Evolutionary conservation across 2,113 vertebrate species (phyloP).

Genomic region (Pyrgilauda ruficollis): DNA sequence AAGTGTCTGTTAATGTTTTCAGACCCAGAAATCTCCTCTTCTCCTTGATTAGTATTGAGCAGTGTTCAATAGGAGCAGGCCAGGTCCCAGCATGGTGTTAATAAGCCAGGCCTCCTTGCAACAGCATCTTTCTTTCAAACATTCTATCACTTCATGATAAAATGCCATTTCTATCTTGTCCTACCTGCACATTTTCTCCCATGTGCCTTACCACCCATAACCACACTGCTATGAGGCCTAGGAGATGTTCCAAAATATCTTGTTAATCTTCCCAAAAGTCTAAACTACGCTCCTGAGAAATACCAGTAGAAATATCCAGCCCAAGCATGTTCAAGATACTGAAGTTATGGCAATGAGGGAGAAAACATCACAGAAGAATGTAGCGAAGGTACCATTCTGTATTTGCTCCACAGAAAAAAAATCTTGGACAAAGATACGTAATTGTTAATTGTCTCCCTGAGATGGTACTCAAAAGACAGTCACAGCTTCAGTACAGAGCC

Average conservation of each 20-base stretch:
- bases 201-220: neutral
- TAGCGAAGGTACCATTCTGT: neutral
- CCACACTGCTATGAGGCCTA: neutral
- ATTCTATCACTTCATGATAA: neutral
- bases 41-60: neutral
- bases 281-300: neutral
- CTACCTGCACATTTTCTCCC: neutral
- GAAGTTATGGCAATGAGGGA: neutral
- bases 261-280: neutral
- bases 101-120: neutral
- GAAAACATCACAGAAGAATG: neutral
- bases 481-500: neutral
- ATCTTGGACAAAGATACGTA: neutral
- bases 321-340: neutral
- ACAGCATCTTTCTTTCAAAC: neutral
- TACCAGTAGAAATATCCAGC: neutral
- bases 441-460: neutral
- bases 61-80: neutral
- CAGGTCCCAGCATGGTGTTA: fast-evolving
- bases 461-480: neutral
- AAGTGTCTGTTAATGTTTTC: neutral
- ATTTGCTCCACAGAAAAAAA: neutral
- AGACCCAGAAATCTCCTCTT: neutral
- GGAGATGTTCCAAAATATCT: neutral
- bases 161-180: neutral